Evolutionary conservation across 2,888 invertebrate species (phyloP).

Genomic region (Lissonota sp.): DNA sequence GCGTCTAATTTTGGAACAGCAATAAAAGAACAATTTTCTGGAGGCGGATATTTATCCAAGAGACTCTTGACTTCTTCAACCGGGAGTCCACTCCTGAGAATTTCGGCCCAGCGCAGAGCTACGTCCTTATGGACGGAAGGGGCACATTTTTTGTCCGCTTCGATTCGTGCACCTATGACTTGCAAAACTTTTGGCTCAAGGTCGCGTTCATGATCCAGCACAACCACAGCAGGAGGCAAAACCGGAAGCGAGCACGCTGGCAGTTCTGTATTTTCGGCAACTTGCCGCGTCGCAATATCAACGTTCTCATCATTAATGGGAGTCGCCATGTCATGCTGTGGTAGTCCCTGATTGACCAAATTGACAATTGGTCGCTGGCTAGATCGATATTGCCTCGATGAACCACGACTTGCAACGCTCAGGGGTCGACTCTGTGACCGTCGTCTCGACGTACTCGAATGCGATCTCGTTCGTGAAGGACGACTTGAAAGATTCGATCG

Average conservation of each 20-base stretch:
- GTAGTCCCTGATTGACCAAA: too few species aligned
- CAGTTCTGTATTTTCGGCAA: constrained; percentile 3
- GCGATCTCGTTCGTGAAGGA: too few species aligned
- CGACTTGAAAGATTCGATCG: too few species aligned
- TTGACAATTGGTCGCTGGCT: too few species aligned
- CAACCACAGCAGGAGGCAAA: too few species aligned
- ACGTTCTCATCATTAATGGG: constrained; percentile 5
- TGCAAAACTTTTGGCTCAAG: constrained; percentile 35
- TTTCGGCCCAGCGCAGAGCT: constrained; percentile 53
- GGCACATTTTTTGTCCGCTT: constrained; percentile 33
- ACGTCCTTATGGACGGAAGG: constrained; percentile 48
- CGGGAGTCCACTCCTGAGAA: constrained; percentile 50
- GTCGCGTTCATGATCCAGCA: constrained; percentile 53
- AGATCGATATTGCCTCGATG: too few species aligned
- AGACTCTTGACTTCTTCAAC: constrained; percentile 43
- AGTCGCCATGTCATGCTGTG: constrained; percentile 4
- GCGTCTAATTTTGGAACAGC: constrained; percentile 40
- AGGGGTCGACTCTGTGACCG: too few species aligned
- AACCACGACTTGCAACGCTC: too few species aligned
- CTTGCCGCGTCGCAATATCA: neutral
- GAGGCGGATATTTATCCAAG: constrained; percentile 48
- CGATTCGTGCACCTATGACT: constrained; percentile 47
- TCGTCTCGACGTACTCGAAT: too few species aligned
- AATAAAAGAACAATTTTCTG: constrained; percentile 46
- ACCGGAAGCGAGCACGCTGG: constrained; percentile 23